Evolutionary conservation across 2,797 vertebrate genomes (phyloP).

Genomic region (Brotogeris chrysoptera): DNA sequence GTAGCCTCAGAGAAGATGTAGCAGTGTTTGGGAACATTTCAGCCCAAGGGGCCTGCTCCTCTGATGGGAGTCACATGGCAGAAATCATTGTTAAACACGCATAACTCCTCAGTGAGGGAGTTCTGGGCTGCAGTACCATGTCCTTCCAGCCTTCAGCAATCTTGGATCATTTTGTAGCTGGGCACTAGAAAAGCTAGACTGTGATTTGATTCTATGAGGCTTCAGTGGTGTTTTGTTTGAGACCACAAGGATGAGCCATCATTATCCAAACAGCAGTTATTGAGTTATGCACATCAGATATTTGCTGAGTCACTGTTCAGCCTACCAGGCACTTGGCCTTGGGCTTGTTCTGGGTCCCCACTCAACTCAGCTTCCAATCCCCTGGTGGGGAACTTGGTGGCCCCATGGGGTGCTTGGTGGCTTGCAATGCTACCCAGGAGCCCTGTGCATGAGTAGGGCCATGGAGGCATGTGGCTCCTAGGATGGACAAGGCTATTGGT

Average conservation of each 20-base stretch:
- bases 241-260: background rate
- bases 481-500: background rate
- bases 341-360: background rate
- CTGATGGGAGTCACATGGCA: background rate
- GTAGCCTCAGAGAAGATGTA: background rate
- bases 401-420: background rate
- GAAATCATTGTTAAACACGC: background rate
- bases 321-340: background rate
- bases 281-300: background rate
- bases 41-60: background rate
- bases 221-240: background rate
- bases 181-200: background rate
- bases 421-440: background rate
- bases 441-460: background rate
- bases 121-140: background rate
- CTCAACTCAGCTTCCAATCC: accelerated
- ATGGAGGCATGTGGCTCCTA: accelerated
- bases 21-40: background rate
- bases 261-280: background rate
- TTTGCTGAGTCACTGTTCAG: background rate
- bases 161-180: background rate
- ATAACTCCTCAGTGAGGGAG: background rate
- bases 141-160: background rate
- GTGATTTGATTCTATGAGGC: background rate
- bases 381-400: background rate